These are phyloP conservation scores for Anguilla anguilla DNA, from an alignment of 2,797 vertebrate genomes.

Conservation along the genomic window DNA sequence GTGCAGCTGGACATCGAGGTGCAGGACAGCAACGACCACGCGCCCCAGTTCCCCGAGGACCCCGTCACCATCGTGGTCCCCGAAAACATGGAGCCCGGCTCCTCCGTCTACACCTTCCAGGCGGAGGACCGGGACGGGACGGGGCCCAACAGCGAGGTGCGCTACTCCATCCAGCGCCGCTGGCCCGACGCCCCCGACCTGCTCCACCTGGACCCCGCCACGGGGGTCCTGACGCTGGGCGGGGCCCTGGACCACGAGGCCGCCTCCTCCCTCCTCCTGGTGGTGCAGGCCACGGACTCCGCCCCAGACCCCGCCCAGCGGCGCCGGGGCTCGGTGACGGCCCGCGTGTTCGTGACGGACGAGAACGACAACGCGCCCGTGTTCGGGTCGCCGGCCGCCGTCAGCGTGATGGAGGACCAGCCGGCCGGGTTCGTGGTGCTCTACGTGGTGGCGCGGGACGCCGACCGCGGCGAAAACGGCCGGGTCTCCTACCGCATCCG, in stretches of 20 bases:
- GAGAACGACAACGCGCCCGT: conserved; percentile 87
- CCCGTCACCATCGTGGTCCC: conserved; percentile 86
- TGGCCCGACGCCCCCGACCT: conserved; percentile 73
- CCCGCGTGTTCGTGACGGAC: conserved; percentile 87
- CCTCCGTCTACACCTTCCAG: conserved; percentile 86
- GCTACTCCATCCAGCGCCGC: conserved; percentile 80
- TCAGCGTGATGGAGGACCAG: conserved; percentile 90
- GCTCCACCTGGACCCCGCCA: conserved; percentile 79
- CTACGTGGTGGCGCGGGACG: conserved; percentile 86
- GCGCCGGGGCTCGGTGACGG: conserved; percentile 84
- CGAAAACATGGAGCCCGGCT: conserved; percentile 77
- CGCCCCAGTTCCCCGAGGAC: conserved; percentile 86
- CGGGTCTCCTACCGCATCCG: conserved; percentile 84
- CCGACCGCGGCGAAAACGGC: conserved; percentile 90
- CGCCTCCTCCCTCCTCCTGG: conserved; percentile 79
- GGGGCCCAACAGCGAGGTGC: conserved; percentile 86
- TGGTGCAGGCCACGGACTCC: conserved; percentile 87
- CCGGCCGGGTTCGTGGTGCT: conserved; percentile 85
- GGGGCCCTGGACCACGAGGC: conserved; percentile 82
- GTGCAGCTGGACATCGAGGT: conserved; percentile 84
- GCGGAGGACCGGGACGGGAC: conserved; percentile 85
- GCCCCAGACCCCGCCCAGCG: conserved; percentile 79
- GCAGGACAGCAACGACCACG: conserved; percentile 91
- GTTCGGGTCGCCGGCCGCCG: conserved; percentile 81
- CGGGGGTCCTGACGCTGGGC: conserved; percentile 81